These are phyloP conservation scores for Aplocera efformata DNA, from an alignment of 2,888 invertebrate species.

Conservation along the genomic window DNA sequence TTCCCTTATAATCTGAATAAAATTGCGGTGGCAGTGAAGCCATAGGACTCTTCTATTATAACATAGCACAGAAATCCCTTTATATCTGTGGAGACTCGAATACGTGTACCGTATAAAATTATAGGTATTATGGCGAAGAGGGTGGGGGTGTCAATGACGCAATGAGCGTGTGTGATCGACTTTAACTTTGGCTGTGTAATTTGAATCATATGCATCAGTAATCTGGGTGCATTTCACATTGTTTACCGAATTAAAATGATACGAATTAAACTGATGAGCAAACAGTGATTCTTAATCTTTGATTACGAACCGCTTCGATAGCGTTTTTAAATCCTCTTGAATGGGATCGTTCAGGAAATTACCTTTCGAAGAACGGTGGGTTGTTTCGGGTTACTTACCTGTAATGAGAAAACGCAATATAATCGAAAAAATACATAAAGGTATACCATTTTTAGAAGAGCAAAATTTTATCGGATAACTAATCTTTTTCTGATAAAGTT, in stretches of 20 bases:
- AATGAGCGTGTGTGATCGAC: constrained; percentile 4
- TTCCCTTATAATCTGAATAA: constrained; percentile 29
- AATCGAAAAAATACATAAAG: too few species aligned
- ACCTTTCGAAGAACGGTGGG: constrained; percentile 1
- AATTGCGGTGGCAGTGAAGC: constrained; percentile 26
- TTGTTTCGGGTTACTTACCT: constrained; percentile 10
- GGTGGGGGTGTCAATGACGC: neutral
- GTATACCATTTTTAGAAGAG: too few species aligned
- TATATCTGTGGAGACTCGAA: constrained; percentile 35
- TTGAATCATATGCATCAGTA: too few species aligned
- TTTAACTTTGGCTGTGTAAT: neutral
- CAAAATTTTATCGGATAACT: too few species aligned
- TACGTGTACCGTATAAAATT: constrained; percentile 30
- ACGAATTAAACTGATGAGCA: too few species aligned
- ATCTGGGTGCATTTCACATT: too few species aligned
- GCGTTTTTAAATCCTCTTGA: constrained; percentile 5
- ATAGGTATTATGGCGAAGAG: constrained; percentile 5
- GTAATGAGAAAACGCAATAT: constrained; percentile 3
- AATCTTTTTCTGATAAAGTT: too few species aligned
- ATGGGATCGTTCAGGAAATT: constrained; percentile 1
- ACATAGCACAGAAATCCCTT: constrained; percentile 35
- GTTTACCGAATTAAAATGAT: too few species aligned
- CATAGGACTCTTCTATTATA: constrained; percentile 33
- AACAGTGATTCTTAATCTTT: constrained; percentile 1
- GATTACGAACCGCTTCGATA: constrained; percentile 2